Base-by-base conservation (phyloP, 1,140 invertebrate species). In the Macrostomum lignano region DNA sequence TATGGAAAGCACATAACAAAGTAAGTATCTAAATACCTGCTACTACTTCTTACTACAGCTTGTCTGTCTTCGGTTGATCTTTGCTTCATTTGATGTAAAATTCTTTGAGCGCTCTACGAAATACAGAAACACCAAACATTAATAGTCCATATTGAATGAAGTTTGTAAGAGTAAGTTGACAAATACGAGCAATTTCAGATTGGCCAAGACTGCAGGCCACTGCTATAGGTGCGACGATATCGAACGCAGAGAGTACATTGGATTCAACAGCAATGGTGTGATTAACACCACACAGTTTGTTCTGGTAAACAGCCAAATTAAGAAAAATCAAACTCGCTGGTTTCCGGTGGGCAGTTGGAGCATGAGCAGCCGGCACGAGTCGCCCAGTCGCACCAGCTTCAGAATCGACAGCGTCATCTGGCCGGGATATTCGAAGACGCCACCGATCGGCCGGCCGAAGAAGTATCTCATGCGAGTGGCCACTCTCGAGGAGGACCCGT, bases 321-420 rank as follows among this genome's bases (percentile, higher is more conserved):
- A 15, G 3, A 14, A 28, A 9, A 9, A 9, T 28, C 15, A 17
- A 28, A 28, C n/a, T 14, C 15, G 9, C 15, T 28, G 26, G 26
- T 28, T 28, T 28, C 15, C 15, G 19, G 26, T 28, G 15, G 26
- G 26, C 15, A 28, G 14, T 3, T 28, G 26, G 26, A 28, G 15
- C 3, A 15, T 28, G 7, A 15, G 19, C 14, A 17, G 15, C 9
- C 14, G 26, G 3, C 15, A 28, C 7, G 15, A 3, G 26, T 28
- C 26, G 9, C 15, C 19, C 14, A 28, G 26, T 9, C 15, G 26
- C 9, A 28, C 26, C 15, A 28, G 72, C 7, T 60, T 94, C 14
- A 74, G 81, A 46, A 93, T 96, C 42, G 78, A 86, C 49, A 86
- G 94, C 50, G 91, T 96, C 33, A 77, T 86, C 3, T 96, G 88